Conservation (phyloP, 2,888 invertebrate genomes). For the Agelastica alni region DNA sequence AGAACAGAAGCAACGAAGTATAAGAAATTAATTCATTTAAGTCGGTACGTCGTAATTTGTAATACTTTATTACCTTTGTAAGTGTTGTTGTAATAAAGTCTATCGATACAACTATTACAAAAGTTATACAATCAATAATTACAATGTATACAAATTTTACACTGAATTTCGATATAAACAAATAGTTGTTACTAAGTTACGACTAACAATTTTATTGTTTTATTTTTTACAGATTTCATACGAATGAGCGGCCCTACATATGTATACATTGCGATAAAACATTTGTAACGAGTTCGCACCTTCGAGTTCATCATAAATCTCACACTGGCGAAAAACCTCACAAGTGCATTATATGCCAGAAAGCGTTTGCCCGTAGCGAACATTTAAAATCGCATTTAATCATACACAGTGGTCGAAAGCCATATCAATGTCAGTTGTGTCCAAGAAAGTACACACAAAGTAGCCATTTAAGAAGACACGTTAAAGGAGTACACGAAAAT, state of each 20-base stretch:
- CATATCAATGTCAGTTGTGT: constrained; percentile 61
- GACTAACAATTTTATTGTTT: too few relatives aligned
- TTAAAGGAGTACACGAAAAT: constrained; percentile 36
- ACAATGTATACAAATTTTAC: too few relatives aligned
- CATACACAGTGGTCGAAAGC: constrained; percentile 65
- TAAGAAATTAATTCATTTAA: too few relatives aligned
- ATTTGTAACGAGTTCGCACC: constrained; percentile 49
- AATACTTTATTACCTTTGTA: too few relatives aligned
- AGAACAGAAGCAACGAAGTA: too few relatives aligned
- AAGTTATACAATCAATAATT: too few relatives aligned
- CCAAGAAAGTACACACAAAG: constrained; percentile 47
- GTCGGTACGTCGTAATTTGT: too few relatives aligned
- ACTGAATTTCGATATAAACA: too few relatives aligned
- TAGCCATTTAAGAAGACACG: constrained; percentile 48
- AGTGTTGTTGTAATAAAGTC: too few relatives aligned
- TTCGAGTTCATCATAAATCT: constrained; percentile 46
- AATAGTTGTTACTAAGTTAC: too few relatives aligned
- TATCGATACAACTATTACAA: too few relatives aligned
- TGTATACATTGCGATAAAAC: constrained; percentile 45
- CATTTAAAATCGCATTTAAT: constrained; percentile 60
- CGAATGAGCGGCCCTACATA: constrained; percentile 43
- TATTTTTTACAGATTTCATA: constrained; percentile 47
- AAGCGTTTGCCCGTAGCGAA: constrained; percentile 59
- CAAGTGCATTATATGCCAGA: constrained; percentile 60
- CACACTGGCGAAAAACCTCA: constrained; percentile 47